phyloP scores from a whole-genome alignment of 1,140 invertebrate genomes.

The Danaus plexippus region DNA sequence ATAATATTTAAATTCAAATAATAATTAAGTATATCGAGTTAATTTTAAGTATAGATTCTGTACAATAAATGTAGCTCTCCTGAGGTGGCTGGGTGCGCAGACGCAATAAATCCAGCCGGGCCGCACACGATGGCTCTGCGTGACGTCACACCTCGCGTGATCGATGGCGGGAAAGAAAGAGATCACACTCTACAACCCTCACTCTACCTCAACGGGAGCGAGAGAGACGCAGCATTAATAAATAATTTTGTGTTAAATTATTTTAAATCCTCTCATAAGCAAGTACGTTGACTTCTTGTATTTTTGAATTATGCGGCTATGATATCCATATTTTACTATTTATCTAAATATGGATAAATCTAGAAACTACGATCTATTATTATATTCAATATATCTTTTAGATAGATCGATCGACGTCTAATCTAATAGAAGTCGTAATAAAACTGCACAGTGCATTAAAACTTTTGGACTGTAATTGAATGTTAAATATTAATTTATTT shows the following conservation, averaged over 20 bases:
- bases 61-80: constrained; percentile 53
- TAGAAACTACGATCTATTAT: no score
- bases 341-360: no score
- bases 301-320: constrained; percentile 39
- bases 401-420: no score
- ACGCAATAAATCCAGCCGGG: constrained; percentile 66
- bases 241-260: constrained; percentile 66
- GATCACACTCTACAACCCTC: constrained; percentile 35
- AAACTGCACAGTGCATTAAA: background rate
- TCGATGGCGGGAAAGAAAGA: constrained; percentile 57
- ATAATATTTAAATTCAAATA: background rate
- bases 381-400: no score
- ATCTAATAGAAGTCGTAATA: no score
- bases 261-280: constrained; percentile 64
- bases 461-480: constrained; percentile 1
- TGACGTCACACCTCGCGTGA: constrained; percentile 69
- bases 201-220: constrained; percentile 22
- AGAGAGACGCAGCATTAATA: constrained; percentile 47
- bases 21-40: constrained; percentile 7
- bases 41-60: constrained; percentile 5
- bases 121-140: constrained; percentile 70
- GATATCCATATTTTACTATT: no score
- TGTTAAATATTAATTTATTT: constrained; percentile 2
- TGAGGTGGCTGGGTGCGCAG: constrained; percentile 54
- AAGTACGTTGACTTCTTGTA: constrained; percentile 68